Base-by-base conservation (phyloP, 2,888 invertebrate genomes). In the Harmothoe impar region DNA sequence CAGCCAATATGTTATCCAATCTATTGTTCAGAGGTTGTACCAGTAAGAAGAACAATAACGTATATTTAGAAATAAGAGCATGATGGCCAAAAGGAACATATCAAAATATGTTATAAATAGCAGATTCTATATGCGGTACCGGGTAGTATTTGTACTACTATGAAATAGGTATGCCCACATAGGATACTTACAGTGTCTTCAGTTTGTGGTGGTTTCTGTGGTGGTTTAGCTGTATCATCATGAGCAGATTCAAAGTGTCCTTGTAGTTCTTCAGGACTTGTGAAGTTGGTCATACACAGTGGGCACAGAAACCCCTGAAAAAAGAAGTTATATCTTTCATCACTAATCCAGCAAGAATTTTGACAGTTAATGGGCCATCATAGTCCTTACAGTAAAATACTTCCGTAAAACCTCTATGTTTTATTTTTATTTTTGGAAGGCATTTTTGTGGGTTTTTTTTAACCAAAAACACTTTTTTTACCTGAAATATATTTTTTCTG, bases 281-380 rank as follows among this genome's bases (percentile, higher is more conserved):
- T 93, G 92, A 96, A 95, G 5, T 96, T 95, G 90, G 94, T 94
- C 94, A 96, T 96, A 92, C 96, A 96, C 89, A 95, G 93, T n/a
- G 96, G 96, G 92, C 96, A 96, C 29, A 96, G 93, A 93, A 96
- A 96, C 1, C 96, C 96, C 94, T 96, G n/a, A 7, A 43, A 25
- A 29, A 51, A 20, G 23, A 78, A 56, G 15, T 56, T 31, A 88
- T 17, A 81, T 72, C 17, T 15, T 52, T 52, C 17, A 10, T 52
- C 54, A 52, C n/a, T n/a, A n/a, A n/a, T n/a, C n/a, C n/a, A n/a
- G n/a, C n/a, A n/a, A n/a, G n/a, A n/a, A n/a, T n/a, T n/a, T n/a
- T n/a, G n/a, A n/a, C n/a, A n/a, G n/a, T n/a, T n/a, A n/a, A n/a
- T n/a, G n/a, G n/a, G n/a, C n/a, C n/a, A n/a, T n/a, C n/a, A n/a